A percentile compares a stretch with the other conserved stretches of the same genome.
These are phyloP conservation scores for Entosphenus tridentatus DNA, from an alignment of 2,113 vertebrate species.

Conservation along the genomic window DNA sequence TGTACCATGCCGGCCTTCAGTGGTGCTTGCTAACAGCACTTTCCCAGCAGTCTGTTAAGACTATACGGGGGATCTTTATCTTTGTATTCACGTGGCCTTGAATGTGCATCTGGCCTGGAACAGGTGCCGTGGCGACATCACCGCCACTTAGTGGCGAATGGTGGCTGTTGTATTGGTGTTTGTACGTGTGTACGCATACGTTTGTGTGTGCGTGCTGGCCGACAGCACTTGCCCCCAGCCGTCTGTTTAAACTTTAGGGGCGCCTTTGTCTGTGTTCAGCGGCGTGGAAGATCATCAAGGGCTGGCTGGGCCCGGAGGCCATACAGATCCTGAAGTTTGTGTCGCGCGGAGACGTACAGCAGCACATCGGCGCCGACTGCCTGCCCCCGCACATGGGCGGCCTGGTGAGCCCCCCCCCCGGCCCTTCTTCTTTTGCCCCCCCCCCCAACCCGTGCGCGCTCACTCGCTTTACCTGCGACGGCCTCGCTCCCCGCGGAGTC, in stretches of 20 bases:
- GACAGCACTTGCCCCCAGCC: constrained; percentile 6
- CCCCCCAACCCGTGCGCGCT: too few relatives aligned
- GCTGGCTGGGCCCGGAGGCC: constrained; percentile 79
- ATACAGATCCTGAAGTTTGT: constrained; percentile 67
- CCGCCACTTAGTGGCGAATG: too few relatives aligned
- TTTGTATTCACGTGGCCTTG: too few relatives aligned
- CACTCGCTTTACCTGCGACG: too few relatives aligned
- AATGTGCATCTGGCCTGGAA: too few relatives aligned
- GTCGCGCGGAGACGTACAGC: constrained; percentile 46
- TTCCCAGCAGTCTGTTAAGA: too few relatives aligned
- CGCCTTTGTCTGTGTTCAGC: constrained; percentile 25
- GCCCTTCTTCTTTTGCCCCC: too few relatives aligned
- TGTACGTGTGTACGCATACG: background rate
- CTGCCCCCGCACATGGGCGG: constrained; percentile 77
- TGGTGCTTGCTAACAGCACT: too few relatives aligned
- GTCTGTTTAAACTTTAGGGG: background rate
- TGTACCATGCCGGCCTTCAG: too few relatives aligned
- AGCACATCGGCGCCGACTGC: constrained; percentile 46
- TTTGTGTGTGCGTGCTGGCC: background rate
- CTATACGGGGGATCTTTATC: too few relatives aligned
- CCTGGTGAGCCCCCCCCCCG: constrained; percentile 33
- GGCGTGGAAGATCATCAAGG: constrained; percentile 84
- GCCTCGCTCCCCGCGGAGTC: too few relatives aligned
- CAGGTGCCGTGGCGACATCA: too few relatives aligned
- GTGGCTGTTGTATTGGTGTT: background rate